phyloP scores from a whole-genome alignment of 1,140 invertebrate genomes.

The Drosophila ohnishii region DNA sequence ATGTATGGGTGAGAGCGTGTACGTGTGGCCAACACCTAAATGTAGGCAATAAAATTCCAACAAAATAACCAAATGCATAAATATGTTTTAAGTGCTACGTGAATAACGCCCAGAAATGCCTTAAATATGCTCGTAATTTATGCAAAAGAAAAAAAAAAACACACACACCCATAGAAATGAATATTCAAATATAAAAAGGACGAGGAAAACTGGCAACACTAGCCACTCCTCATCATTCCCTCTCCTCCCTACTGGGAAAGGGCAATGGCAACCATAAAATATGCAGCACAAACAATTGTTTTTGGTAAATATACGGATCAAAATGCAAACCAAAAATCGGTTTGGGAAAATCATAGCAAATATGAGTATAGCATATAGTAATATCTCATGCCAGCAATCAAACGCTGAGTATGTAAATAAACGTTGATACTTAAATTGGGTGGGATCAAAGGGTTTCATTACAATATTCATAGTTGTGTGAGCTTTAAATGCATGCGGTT shows the following conservation, averaged over 20 bases:
- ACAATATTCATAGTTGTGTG: constrained; percentile 22
- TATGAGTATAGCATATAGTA: constrained; percentile 10
- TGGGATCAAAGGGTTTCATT: constrained; percentile 31
- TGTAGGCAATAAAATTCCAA: constrained; percentile 47
- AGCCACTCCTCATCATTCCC: neutral
- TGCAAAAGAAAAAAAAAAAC: constrained; percentile 33
- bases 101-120: constrained; percentile 28
- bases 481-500: constrained; percentile 28
- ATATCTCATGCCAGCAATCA: constrained; percentile 46
- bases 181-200: constrained; percentile 21
- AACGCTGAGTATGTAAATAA: constrained; percentile 43
- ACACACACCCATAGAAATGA: constrained; percentile 21
- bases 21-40: constrained; percentile 36
- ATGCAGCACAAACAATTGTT: constrained; percentile 55
- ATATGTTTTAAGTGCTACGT: constrained; percentile 50
- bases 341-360: constrained; percentile 47
- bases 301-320: constrained; percentile 32
- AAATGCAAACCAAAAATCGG: constrained; percentile 47
- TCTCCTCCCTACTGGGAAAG: neutral
- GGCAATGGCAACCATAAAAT: constrained; percentile 34
- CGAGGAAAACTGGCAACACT: neutral
- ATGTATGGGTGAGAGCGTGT: constrained; percentile 2
- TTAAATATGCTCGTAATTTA: constrained; percentile 59
- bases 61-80: constrained; percentile 58
- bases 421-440: constrained; percentile 34